phyloP scores from a whole-genome alignment of 1,140 invertebrate genomes.

The Laupala kohalensis region DNA sequence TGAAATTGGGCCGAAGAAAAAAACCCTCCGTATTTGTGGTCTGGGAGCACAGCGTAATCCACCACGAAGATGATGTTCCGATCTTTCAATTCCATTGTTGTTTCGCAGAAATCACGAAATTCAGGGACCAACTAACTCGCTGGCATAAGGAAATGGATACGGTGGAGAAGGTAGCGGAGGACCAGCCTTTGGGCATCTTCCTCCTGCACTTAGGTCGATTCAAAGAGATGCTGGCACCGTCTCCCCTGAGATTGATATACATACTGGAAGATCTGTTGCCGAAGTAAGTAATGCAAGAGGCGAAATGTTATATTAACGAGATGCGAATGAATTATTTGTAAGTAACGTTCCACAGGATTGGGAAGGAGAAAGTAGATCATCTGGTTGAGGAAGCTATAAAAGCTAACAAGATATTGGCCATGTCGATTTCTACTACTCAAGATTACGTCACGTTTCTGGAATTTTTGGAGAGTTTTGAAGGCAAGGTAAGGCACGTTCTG shows the following conservation, averaged over 20 bases:
- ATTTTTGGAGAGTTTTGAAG: slow-evolving; percentile 48
- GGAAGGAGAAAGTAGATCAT: slow-evolving; percentile 40
- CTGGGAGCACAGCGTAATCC: no score
- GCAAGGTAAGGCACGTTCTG: slow-evolving; percentile 31
- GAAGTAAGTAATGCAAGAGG: no score
- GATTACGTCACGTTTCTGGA: slow-evolving; percentile 53
- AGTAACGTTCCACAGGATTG: slow-evolving; percentile 35
- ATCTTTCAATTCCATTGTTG: neutral
- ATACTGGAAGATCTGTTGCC: slow-evolving; percentile 41
- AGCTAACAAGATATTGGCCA: slow-evolving; percentile 43
- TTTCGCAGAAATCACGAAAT: slow-evolving; percentile 34
- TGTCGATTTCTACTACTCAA: slow-evolving; percentile 43
- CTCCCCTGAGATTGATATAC: slow-evolving; percentile 48
- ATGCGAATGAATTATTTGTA: no score
- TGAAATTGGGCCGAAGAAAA: no score
- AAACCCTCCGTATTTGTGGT: no score
- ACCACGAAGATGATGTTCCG: no score
- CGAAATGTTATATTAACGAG: no score
- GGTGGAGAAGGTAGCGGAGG: slow-evolving; percentile 45
- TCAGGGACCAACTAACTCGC: slow-evolving; percentile 42
- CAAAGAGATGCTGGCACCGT: slow-evolving; percentile 50
- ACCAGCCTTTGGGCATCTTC: slow-evolving; percentile 49
- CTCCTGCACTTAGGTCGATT: slow-evolving; percentile 53
- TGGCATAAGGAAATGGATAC: slow-evolving; percentile 43
- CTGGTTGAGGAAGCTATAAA: slow-evolving; percentile 43